Conservation (phyloP, 2,113 vertebrate species). For the Elephantulus edwardii region DNA sequence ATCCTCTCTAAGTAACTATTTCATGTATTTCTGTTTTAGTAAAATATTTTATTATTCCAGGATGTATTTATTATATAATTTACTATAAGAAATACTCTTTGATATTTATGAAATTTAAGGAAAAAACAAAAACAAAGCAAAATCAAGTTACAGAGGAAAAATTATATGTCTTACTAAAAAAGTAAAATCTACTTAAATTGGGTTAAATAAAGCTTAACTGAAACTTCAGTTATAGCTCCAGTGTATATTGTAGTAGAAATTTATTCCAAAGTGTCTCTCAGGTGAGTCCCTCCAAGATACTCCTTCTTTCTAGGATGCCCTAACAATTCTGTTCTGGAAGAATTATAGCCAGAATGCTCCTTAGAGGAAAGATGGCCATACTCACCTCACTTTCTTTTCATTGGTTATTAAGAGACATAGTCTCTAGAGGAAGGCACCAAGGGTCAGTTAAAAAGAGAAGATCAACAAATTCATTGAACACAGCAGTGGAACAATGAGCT, state of each 20-base stretch:
- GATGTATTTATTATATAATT: neutral
- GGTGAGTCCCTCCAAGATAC: neutral
- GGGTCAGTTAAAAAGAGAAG: no score
- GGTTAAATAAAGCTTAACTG: neutral
- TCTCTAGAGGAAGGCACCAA: no score
- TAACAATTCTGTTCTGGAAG: no score
- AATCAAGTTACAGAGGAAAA: no score
- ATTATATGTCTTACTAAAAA: neutral
- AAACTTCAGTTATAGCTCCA: neutral
- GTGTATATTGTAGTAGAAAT: neutral
- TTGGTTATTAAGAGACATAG: no score
- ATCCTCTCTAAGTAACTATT: conserved; percentile 24
- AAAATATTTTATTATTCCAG: neutral
- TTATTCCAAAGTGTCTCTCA: neutral
- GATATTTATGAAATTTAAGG: neutral
- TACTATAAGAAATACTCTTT: conserved; percentile 5
- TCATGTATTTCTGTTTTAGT: conserved; percentile 29
- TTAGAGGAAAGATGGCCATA: no score
- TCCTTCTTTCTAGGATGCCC: neutral
- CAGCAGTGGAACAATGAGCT: no score
- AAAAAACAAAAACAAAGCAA: no score
- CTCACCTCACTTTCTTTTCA: no score
- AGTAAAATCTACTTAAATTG: neutral
- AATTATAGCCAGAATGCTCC: no score
- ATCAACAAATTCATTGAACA: no score